Evolutionary conservation across 2,113 vertebrate species (phyloP).

Genomic region (Peromyscus leucopus): DNA sequence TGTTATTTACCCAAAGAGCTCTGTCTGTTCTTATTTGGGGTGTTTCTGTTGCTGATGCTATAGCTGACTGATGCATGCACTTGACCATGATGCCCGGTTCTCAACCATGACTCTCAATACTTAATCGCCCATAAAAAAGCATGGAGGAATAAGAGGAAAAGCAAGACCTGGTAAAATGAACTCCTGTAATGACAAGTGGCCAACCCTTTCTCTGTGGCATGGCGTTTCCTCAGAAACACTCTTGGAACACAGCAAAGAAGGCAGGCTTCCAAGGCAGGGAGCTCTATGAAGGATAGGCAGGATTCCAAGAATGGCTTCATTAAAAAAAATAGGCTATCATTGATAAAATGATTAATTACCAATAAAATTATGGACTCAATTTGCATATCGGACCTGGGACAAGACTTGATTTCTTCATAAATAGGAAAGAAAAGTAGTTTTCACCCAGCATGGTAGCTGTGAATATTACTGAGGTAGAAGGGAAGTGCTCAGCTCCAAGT

Average conservation of each 20-base stretch:
- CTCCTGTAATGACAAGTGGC: background rate
- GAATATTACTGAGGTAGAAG: constrained; percentile 16
- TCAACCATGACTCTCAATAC: background rate
- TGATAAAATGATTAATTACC: background rate
- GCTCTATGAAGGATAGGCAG: background rate
- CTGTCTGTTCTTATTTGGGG: too few relatives aligned
- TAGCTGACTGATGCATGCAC: background rate
- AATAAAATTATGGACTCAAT: background rate
- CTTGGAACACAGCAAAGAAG: background rate
- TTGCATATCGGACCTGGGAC: background rate
- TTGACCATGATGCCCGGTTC: background rate
- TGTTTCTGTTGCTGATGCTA: background rate
- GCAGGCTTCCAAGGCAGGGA: background rate
- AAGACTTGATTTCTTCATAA: constrained; percentile 32
- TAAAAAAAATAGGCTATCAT: background rate
- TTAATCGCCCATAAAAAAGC: background rate
- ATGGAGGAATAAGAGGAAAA: constrained; percentile 20
- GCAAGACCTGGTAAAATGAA: background rate
- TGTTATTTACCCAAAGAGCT: background rate
- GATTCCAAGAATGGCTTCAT: background rate
- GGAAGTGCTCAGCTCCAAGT: background rate
- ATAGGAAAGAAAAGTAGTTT: constrained; percentile 1
- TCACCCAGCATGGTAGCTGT: background rate
- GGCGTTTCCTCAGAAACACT: background rate
- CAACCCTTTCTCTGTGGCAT: background rate